Percentiles rank a stretch among this genome's conserved stretches.
phyloP scores from a whole-genome alignment of 2,888 invertebrate species.

The Melanchra persicariae region DNA sequence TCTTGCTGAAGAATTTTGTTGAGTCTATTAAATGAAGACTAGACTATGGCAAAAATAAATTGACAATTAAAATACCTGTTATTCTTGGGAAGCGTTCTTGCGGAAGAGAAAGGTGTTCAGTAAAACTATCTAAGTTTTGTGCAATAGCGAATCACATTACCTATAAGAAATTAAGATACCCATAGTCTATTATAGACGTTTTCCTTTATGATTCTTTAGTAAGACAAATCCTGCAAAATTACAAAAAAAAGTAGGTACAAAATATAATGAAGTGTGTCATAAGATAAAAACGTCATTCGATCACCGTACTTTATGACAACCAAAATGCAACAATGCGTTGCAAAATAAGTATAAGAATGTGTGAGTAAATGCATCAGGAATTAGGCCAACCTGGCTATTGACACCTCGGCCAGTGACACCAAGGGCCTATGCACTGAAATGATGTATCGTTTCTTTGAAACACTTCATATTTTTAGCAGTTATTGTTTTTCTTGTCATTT shows the following conservation, averaged over 20 bases:
- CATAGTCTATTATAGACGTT: neutral
- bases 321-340: conserved; percentile 55
- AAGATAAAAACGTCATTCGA: conserved; percentile 35
- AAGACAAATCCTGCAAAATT: neutral
- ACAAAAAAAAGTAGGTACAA: neutral
- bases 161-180: neutral
- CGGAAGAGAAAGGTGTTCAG: no score
- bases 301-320: conserved; percentile 42
- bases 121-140: no score
- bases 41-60: neutral
- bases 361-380: conserved; percentile 46
- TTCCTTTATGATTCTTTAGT: neutral
- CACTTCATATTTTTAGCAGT: conserved; percentile 59
- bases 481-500: conserved; percentile 60
- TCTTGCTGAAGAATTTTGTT: conserved; percentile 11
- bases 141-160: no score
- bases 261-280: conserved; percentile 28
- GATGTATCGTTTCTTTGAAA: conserved; percentile 64
- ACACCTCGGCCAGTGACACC: conserved; percentile 53
- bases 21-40: conserved; percentile 5
- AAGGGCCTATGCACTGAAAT: conserved; percentile 57
- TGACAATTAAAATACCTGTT: no score
- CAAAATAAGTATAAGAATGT: conserved; percentile 50
- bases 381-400: conserved; percentile 56
- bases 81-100: no score